Conservation (phyloP, 1,140 invertebrate genomes). For the Achatina immaculata region DNA sequence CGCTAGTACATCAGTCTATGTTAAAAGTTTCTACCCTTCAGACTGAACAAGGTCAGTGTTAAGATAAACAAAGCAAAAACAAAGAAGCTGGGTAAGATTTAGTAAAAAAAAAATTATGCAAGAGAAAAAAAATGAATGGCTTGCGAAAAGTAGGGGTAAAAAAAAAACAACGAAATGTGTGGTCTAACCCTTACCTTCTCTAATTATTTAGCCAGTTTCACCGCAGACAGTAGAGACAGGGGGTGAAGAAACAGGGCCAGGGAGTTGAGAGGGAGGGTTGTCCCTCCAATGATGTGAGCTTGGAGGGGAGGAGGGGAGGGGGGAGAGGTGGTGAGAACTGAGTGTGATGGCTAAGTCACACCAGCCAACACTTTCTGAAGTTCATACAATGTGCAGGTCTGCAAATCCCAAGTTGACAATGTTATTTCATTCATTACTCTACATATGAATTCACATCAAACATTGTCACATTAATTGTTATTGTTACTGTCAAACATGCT, state of each 20-base stretch:
- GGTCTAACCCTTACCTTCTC: conserved; percentile 37
- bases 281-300: neutral
- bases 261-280: neutral
- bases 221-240: neutral
- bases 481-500: too few relatives aligned
- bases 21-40: too few relatives aligned
- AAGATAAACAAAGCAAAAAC: too few relatives aligned
- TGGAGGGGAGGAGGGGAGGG: neutral
- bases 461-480: too few relatives aligned
- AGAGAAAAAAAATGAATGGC: neutral
- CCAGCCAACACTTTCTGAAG: conserved; percentile 27
- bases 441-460: neutral
- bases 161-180: conserved; percentile 31
- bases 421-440: neutral
- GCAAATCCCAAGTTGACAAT: neutral
- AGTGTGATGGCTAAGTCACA: conserved; percentile 14
- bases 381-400: conserved; percentile 7
- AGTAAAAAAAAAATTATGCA: neutral
- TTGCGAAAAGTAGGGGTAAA: neutral
- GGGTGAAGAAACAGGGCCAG: neutral
- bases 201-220: neutral
- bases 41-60: too few relatives aligned
- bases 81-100: too few relatives aligned
- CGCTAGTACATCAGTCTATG: too few relatives aligned
- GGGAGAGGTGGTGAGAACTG: neutral